Conservation (phyloP, 2,888 invertebrate species). For the Exocentrus adspersus region DNA sequence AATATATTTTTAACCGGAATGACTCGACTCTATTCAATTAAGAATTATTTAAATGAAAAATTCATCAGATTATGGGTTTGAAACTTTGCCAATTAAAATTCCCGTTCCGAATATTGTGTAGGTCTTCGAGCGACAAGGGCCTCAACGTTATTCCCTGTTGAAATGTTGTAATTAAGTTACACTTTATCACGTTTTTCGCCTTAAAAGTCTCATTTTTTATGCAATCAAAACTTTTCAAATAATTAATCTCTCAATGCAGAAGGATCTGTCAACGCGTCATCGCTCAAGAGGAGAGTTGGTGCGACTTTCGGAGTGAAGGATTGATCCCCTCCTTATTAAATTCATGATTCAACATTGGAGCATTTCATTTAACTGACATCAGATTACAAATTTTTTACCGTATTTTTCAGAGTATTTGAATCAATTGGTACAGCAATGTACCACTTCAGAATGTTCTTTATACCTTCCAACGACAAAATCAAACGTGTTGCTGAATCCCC, state of each 20-base stretch:
- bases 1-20: slow-evolving; percentile 39
- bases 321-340: slow-evolving; percentile 18
- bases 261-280: slow-evolving; percentile 24
- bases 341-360: not conserved
- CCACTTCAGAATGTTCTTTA: too few species aligned
- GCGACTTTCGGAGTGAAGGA: slow-evolving; percentile 7
- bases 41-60: slow-evolving; percentile 43
- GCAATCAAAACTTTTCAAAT: slow-evolving; percentile 27
- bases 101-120: slow-evolving; percentile 24
- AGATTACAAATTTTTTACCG: too few species aligned
- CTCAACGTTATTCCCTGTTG: slow-evolving; percentile 16
- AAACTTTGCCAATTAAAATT: slow-evolving; percentile 33
- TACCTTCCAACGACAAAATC: too few species aligned
- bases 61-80: slow-evolving; percentile 32
- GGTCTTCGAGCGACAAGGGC: slow-evolving; percentile 19
- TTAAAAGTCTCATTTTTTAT: slow-evolving; percentile 26
- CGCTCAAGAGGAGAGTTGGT: not conserved
- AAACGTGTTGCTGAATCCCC: too few species aligned
- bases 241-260: slow-evolving; percentile 24
- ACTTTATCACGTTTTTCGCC: slow-evolving; percentile 23
- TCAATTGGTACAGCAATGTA: too few species aligned
- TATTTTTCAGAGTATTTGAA: too few species aligned
- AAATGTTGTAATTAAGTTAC: slow-evolving; percentile 28
- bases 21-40: slow-evolving; percentile 41
- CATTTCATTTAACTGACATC: too few species aligned